phyloP scores from a whole-genome alignment of 2,888 invertebrate genomes.

The Archaeoteleia sp. region DNA sequence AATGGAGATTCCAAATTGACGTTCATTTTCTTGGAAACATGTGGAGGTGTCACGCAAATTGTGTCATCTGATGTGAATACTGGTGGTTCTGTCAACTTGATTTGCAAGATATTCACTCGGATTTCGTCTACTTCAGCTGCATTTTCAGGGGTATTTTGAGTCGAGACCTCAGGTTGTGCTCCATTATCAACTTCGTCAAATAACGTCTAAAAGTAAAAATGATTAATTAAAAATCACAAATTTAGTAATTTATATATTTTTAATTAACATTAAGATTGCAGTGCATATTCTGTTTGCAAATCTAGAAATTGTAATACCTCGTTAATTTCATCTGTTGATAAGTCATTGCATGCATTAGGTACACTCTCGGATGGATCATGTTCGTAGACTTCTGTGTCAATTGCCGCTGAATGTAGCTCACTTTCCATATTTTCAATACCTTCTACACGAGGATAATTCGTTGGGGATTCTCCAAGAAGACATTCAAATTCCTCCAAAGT shows the following conservation, averaged over 20 bases:
- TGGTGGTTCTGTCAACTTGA: conserved; percentile 10
- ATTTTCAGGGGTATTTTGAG: background rate
- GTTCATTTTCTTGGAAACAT: background rate
- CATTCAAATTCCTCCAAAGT: conserved; percentile 73
- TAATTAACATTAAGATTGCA: conserved; percentile 2
- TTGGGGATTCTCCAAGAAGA: conserved; percentile 70
- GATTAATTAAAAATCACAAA: background rate
- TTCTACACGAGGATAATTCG: conserved; percentile 71
- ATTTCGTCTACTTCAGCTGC: conserved; percentile 10
- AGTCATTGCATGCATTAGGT: conserved; percentile 18
- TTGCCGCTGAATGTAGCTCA: conserved; percentile 71
- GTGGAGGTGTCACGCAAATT: background rate
- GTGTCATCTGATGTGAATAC: conserved; percentile 4
- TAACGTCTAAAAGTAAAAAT: conserved; percentile 15
- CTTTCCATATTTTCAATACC: conserved; percentile 73
- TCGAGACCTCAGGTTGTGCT: background rate
- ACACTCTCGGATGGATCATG: conserved; percentile 57
- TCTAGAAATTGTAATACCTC: conserved; percentile 27
- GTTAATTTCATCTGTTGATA: conserved; percentile 14
- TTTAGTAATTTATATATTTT: background rate
- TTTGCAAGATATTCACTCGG: conserved; percentile 4
- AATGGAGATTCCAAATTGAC: conserved; percentile 5
- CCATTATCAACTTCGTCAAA: conserved; percentile 37
- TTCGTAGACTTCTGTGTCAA: conserved; percentile 70
- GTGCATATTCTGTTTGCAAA: too few relatives aligned